Conservation (phyloP, 2,113 vertebrate species). For the Notarius lentiginosus region DNA sequence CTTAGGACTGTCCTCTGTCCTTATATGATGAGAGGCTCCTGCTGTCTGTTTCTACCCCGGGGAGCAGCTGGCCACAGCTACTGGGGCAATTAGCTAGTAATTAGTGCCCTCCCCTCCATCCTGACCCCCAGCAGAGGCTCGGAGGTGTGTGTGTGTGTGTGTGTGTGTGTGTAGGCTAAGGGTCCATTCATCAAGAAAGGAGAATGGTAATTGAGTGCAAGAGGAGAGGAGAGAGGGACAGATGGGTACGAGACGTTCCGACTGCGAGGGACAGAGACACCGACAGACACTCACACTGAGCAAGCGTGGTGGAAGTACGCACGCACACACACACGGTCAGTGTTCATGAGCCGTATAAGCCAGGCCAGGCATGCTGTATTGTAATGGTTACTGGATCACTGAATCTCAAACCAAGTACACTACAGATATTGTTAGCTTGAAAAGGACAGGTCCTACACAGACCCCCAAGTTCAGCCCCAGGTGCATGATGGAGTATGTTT, state of each 20-base stretch:
- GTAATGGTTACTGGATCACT: not conserved
- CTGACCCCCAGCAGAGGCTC: constrained; percentile 48
- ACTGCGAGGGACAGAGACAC: constrained; percentile 60
- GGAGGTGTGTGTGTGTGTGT: constrained; percentile 38
- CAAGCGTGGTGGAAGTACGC: constrained; percentile 40
- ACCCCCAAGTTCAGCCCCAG: constrained; percentile 34
- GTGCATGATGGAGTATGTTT: constrained; percentile 23
- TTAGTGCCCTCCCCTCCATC: constrained; percentile 66
- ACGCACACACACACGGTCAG: constrained; percentile 43
- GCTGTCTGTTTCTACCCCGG: constrained; percentile 56
- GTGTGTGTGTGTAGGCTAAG: constrained; percentile 37
- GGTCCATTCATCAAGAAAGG: constrained; percentile 66
- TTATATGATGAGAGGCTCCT: constrained; percentile 56
- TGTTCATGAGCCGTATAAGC: constrained; percentile 60
- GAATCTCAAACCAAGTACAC: constrained; percentile 12
- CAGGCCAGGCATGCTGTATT: constrained; percentile 22
- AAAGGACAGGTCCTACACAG: not conserved
- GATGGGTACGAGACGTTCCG: constrained; percentile 71
- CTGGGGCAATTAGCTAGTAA: constrained; percentile 70
- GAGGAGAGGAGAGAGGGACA: constrained; percentile 58
- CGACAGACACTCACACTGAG: constrained; percentile 55
- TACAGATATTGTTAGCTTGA: not conserved
- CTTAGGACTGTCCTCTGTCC: constrained; percentile 35
- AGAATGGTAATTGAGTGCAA: constrained; percentile 66
- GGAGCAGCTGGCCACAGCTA: constrained; percentile 72